A percentile compares a stretch with the other conserved stretches of the same genome.
Conservation (phyloP, 2,888 invertebrate genomes). For the Conus canariensis region DNA sequence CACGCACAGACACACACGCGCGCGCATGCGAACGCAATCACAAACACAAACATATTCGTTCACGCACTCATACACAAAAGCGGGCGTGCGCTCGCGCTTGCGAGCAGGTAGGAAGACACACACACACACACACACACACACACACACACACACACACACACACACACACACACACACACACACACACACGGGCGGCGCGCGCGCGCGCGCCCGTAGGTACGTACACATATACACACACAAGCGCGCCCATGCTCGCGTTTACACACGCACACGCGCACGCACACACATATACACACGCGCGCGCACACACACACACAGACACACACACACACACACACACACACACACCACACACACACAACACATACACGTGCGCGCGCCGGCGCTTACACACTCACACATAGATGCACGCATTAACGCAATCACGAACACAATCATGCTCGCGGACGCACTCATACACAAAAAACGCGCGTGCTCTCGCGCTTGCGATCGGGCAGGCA, state of each 20-base stretch:
- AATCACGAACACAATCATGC: too few relatives aligned
- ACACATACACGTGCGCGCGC: neutral
- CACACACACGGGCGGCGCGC: too few relatives aligned
- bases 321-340: neutral
- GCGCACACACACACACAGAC: neutral
- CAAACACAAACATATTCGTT: neutral
- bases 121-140: neutral
- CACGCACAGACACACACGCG: too few relatives aligned
- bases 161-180: neutral
- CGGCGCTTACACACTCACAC: neutral
- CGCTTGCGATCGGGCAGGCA: too few relatives aligned
- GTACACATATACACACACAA: neutral
- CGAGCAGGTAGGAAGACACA: too few relatives aligned
- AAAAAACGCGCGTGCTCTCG: too few relatives aligned
- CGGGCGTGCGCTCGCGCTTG: neutral
- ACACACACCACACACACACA: neutral
- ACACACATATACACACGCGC: neutral
- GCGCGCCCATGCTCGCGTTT: neutral
- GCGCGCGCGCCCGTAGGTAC: neutral
- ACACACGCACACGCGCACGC: neutral
- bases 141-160: neutral
- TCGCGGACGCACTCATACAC: too few relatives aligned
- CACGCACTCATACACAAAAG: neutral
- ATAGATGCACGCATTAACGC: neutral
- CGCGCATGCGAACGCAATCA: neutral